Evolutionary conservation across 2,888 invertebrate species (phyloP).

Genomic region (Rambutsinella grinnellia): DNA sequence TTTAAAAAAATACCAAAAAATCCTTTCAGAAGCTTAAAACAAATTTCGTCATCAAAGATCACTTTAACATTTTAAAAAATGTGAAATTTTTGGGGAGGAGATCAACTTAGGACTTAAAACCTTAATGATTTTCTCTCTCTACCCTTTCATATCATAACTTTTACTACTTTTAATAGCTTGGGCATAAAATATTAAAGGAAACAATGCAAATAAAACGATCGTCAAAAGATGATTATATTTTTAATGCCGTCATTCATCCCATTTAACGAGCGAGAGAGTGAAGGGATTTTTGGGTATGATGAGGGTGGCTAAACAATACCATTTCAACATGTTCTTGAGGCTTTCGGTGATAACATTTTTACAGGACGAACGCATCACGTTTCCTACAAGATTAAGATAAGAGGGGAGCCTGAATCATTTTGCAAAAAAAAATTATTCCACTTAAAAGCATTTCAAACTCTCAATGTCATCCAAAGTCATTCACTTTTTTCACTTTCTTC

Average conservation of each 20-base stretch:
- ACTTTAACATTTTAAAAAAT: neutral
- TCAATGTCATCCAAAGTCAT: no score
- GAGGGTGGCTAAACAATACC: neutral
- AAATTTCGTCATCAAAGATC: no score
- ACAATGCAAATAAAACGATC: neutral
- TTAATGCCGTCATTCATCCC: slow-evolving; percentile 33
- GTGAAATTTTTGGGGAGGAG: neutral
- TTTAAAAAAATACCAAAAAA: no score
- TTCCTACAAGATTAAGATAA: slow-evolving; percentile 33
- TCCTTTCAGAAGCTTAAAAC: no score
- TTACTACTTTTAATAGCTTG: neutral
- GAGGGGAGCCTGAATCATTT: neutral
- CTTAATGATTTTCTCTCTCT: no score
- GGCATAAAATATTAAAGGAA: neutral
- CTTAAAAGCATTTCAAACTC: neutral
- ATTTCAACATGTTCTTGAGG: neutral
- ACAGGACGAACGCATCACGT: slow-evolving; percentile 50
- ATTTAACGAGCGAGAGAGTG: slow-evolving; percentile 44
- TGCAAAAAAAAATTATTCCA: neutral
- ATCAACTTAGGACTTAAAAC: no score
- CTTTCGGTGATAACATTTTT: slow-evolving; percentile 19
- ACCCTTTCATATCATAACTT: neutral
- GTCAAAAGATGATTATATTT: slow-evolving; percentile 24
- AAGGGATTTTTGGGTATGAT: slow-evolving; percentile 12
- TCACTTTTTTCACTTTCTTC: no score